Evolutionary conservation across 1,140 invertebrate genomes (phyloP).

Genomic region (Drosophila albomicans): DNA sequence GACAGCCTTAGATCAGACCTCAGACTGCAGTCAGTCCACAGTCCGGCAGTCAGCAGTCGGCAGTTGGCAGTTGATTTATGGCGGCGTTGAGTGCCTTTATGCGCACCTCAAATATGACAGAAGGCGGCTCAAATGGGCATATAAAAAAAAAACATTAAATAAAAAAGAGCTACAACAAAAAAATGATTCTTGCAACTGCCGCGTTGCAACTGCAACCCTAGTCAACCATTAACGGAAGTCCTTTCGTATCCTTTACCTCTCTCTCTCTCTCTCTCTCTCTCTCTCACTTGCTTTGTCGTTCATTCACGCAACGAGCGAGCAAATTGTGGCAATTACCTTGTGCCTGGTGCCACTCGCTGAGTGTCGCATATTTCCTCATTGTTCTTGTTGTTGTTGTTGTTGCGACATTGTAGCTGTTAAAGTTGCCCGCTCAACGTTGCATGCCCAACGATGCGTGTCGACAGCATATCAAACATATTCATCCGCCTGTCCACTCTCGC

Average conservation of each 20-base stretch:
- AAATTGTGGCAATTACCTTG: conserved; percentile 79
- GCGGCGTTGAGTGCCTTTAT: conserved; percentile 82
- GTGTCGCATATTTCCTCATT: conserved; percentile 51
- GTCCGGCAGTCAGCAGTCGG: not conserved
- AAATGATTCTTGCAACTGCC: conserved; percentile 15
- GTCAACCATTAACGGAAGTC: conserved; percentile 63
- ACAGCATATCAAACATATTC: conserved; percentile 75
- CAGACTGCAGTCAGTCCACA: conserved; percentile 28
- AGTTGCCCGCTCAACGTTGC: conserved; percentile 36
- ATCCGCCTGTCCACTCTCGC: conserved; percentile 23
- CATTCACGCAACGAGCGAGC: conserved; percentile 80
- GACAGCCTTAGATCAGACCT: conserved; percentile 76
- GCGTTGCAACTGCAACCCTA: conserved; percentile 1
- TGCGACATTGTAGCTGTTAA: conserved; percentile 48
- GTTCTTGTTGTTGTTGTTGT: no score
- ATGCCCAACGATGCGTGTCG: conserved; percentile 74
- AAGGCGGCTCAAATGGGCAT: conserved; percentile 56
- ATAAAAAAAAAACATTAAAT: conserved; percentile 9
- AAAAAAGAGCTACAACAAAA: not conserved
- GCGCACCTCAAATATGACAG: conserved; percentile 81
- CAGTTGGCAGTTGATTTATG: conserved; percentile 78
- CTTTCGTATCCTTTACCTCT: conserved; percentile 47
- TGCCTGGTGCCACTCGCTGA: conserved; percentile 1
- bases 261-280: not conserved
- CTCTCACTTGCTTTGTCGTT: conserved; percentile 34